These are phyloP conservation scores for Falco columbarius DNA, from an alignment of 2,797 vertebrate species.

Conservation along the genomic window DNA sequence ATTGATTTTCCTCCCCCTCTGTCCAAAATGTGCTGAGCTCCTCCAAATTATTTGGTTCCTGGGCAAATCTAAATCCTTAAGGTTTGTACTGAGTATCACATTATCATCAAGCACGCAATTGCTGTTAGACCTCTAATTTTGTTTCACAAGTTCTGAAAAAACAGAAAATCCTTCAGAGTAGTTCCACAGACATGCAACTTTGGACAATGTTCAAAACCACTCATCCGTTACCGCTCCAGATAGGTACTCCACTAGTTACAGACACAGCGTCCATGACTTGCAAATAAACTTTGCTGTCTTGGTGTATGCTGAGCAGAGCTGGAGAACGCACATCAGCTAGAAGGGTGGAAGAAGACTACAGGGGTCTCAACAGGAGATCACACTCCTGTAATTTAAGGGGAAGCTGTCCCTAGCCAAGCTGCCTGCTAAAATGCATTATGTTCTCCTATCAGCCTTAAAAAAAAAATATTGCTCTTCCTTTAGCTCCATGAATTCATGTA, in stretches of 20 bases:
- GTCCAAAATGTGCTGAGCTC: neutral
- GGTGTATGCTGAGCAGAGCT: neutral
- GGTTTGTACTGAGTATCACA: rapidly evolving
- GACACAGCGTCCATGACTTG: rapidly evolving
- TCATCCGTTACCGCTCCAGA: neutral
- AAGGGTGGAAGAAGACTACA: neutral
- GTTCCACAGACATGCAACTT: neutral
- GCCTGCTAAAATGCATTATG: neutral
- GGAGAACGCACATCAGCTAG: neutral
- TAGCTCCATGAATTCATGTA: neutral
- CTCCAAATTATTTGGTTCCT: neutral
- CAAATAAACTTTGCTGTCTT: neutral
- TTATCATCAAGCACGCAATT: neutral
- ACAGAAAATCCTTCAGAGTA: neutral
- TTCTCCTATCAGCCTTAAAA: neutral
- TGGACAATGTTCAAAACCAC: neutral
- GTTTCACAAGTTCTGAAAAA: neutral
- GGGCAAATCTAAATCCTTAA: neutral
- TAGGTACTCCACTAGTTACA: neutral
- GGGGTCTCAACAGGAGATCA: neutral
- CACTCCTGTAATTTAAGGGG: neutral
- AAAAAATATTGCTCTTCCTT: neutral
- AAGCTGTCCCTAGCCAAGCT: neutral
- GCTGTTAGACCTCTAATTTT: neutral
- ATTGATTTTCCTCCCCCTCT: neutral